Evolutionary conservation across 2,113 vertebrate genomes (phyloP), one percentile per base, ranked within the genome.

Genomic region (Stegastes partitus): DNA sequence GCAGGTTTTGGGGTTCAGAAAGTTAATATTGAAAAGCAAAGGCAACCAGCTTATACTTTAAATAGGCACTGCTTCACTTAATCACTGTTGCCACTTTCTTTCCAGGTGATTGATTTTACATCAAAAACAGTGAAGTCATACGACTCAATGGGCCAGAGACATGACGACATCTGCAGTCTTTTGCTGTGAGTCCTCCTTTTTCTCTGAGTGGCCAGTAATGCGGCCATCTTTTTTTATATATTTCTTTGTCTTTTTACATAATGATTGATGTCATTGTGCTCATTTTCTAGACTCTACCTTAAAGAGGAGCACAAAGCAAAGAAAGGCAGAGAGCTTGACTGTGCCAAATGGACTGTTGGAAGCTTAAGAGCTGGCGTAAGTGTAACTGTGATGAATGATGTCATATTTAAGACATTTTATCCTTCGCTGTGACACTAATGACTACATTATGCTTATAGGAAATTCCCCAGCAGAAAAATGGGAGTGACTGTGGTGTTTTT

Each of bases 401-500:
- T 1, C 5, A 45, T 2, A 51, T 3, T 53, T 22, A 4, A 3
- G 28, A 44, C 26, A 10, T 45, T 67, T 28, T 59, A 1, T 22
- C 22, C 34, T 11, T 62, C 2, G 37, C 16, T 49, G 3, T 26
- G 14, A 26, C 1, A 62, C 54, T 63, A 63, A 74, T 66, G 4
- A 71, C 11, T 45, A 11, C 19, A 4, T 55, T 74, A 11, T 72
- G 53, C 44, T 0, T 81, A 1, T 19, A 98, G 98, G 97, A 98
- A 83, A 97, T 98, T 89, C 97, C 97, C 58, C 97, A 98, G 44
- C 97, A 99, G 80, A 77, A 49, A 49, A 99, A 99, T 62, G 95
- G 96, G 45, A 98, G 94, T 22, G 97, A 98, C 88, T 99, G 97
- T 26, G 97, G 97, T 15, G 96, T 99, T 77, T 99, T 99, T 91